These are phyloP conservation scores for Strigops habroptila DNA, from an alignment of 2,113 vertebrate species.

Conservation along the genomic window DNA sequence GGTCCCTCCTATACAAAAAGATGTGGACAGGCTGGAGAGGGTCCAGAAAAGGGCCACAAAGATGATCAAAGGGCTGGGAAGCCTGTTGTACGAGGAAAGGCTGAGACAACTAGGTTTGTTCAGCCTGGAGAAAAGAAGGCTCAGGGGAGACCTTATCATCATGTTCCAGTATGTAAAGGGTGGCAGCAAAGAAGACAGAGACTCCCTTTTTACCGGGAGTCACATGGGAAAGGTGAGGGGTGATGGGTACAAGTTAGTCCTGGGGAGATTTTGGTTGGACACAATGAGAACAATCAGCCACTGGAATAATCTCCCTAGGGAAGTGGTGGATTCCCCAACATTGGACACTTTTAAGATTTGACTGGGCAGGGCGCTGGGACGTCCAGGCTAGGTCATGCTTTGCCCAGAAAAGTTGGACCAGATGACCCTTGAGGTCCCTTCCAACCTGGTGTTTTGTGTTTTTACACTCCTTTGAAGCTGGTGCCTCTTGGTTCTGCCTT, in stretches of 20 bases:
- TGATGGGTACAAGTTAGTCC: background rate
- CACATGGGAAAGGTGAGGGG: background rate
- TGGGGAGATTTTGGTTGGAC: background rate
- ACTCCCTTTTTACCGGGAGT: background rate
- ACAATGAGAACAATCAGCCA: background rate
- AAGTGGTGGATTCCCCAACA: background rate
- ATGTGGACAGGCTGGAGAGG: background rate
- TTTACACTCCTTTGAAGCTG: background rate
- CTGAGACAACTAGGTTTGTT: background rate
- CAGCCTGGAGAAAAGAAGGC: background rate
- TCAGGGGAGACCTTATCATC: background rate
- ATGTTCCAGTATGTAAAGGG: background rate
- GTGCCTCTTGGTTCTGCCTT: background rate
- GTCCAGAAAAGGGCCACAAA: background rate
- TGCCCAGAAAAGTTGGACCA: background rate
- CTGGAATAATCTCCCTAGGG: background rate
- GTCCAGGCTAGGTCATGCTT: background rate
- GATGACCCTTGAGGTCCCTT: background rate
- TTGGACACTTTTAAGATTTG: background rate
- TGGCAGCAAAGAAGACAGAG: background rate
- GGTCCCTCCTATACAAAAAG: background rate
- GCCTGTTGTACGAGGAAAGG: background rate
- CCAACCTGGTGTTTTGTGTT: background rate
- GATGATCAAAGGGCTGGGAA: background rate
- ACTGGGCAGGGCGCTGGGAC: background rate